Conservation (phyloP, 2,888 invertebrate genomes). For the Cordilura impudica region DNA sequence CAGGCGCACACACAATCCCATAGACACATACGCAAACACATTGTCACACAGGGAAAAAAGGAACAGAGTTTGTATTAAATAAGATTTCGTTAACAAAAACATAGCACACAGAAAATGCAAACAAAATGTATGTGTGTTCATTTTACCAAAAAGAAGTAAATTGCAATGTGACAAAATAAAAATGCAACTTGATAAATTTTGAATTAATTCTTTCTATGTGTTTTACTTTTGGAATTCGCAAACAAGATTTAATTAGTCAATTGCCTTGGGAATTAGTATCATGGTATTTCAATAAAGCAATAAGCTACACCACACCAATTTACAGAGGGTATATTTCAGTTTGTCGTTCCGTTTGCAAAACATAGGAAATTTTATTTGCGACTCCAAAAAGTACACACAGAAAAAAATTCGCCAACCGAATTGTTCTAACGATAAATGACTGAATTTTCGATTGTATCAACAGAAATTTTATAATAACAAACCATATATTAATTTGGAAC, state of each 20-base stretch:
- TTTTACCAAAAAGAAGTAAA: conserved; percentile 12
- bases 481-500: too few relatives aligned
- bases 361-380: too few relatives aligned
- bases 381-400: too few relatives aligned
- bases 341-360: too few relatives aligned
- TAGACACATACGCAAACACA: neutral
- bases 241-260: conserved; percentile 47
- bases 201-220: conserved; percentile 12
- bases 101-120: neutral
- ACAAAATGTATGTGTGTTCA: conserved; percentile 28
- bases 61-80: conserved; percentile 49
- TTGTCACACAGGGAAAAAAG: neutral
- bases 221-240: neutral
- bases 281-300: conserved; percentile 26
- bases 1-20: conserved; percentile 2
- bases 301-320: conserved; percentile 3
- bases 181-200: conserved; percentile 39
- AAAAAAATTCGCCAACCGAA: too few relatives aligned
- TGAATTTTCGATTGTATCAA: too few relatives aligned
- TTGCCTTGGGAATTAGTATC: conserved; percentile 20
- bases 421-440: too few relatives aligned
- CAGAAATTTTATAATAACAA: too few relatives aligned
- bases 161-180: conserved; percentile 43
- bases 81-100: conserved; percentile 48
- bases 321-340: too few relatives aligned